Evolutionary conservation across 2,797 vertebrate genomes (phyloP).

Genomic region (Gymnopithys bicolor): DNA sequence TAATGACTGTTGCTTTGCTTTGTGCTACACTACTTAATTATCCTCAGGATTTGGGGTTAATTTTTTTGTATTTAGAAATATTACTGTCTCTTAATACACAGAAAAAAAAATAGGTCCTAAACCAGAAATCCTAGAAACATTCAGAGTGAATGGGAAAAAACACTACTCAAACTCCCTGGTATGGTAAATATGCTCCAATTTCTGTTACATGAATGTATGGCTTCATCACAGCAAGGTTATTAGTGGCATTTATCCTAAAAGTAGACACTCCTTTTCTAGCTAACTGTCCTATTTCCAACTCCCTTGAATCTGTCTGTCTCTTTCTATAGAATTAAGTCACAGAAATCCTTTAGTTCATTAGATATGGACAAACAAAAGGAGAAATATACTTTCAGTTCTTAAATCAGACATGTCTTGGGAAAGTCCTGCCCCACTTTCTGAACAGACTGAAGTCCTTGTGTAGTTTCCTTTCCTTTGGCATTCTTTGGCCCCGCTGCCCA

Average conservation of each 20-base stretch:
- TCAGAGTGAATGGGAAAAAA: not conserved
- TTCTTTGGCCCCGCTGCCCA: not conserved
- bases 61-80: not conserved
- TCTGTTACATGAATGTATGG: not conserved
- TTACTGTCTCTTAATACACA: not conserved
- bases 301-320: not conserved
- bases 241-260: not conserved
- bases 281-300: not conserved
- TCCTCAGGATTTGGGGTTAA: not conserved
- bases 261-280: not conserved
- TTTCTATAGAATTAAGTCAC: not conserved
- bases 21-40: not conserved
- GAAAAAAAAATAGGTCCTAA: not conserved
- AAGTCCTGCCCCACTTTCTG: not conserved
- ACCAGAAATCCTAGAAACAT: not conserved
- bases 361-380: conserved; percentile 11
- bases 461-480: not conserved
- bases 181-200: not conserved
- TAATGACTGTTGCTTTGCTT: not conserved
- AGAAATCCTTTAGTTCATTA: not conserved
- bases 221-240: not conserved
- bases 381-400: not conserved
- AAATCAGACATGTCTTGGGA: not conserved
- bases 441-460: not conserved
- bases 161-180: not conserved